phyloP scores from a whole-genome alignment of 2,797 vertebrate genomes.

The Siniperca scherzeri region DNA sequence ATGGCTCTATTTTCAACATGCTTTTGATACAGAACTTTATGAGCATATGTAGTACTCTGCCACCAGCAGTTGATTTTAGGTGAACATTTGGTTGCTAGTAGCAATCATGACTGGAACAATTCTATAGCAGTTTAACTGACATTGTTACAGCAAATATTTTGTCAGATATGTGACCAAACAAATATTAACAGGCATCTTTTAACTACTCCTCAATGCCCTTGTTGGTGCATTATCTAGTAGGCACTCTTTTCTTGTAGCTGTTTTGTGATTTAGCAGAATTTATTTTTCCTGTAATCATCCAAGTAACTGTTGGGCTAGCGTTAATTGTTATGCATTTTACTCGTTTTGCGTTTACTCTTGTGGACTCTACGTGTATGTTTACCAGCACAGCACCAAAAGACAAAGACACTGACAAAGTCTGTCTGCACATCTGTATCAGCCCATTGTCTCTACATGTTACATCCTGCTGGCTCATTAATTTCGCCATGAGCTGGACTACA shows the following conservation, averaged over 20 bases:
- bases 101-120: background rate
- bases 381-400: background rate
- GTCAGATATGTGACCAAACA: background rate
- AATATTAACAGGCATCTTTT: background rate
- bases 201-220: background rate
- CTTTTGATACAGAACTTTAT: background rate
- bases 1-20: background rate
- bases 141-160: background rate
- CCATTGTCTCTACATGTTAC: constrained; percentile 26
- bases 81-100: background rate
- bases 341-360: background rate
- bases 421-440: background rate
- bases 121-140: background rate
- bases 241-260: background rate
- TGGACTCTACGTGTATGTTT: background rate
- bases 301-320: background rate
- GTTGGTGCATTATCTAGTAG: background rate
- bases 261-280: background rate
- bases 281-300: background rate
- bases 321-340: background rate
- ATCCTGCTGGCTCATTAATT: constrained; percentile 26
- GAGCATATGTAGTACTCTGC: background rate
- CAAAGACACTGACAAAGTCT: constrained; percentile 3
- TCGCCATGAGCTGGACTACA: background rate
- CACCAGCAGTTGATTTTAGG: background rate